Base-by-base conservation (phyloP, 2,888 invertebrate genomes). In the Cephus nigrinus region DNA sequence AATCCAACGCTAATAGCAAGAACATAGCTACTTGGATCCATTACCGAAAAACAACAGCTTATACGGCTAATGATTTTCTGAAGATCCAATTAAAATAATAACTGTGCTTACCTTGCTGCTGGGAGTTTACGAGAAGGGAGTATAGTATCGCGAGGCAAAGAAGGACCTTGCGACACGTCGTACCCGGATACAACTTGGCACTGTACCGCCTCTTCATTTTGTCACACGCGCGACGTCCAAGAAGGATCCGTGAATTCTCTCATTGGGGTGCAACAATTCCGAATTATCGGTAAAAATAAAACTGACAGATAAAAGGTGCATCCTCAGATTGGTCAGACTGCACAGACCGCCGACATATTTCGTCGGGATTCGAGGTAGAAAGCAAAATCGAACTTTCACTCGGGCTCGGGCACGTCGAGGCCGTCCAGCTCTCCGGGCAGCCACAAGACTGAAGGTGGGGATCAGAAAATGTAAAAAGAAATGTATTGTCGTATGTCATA, bases 331-430 rank as follows among this genome's bases (percentile, higher is more conserved):
- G 69, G 35, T 75, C 79, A 77, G 77, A 69, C 68, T 77, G 77
- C 75, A 69, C 79, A 73, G 76, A 75, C 75, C 68, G 72, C 23
- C 55, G 55, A 71, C 71, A 71, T 71, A 71, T 71, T 71, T 71
- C 32, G 12, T 33, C 12, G 31, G 12, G 71, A 31, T 32, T 31
- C 30, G 82, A 86, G 87, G 86, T 91, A 91, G 91, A 91, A 91
- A 91, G 91, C 91, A 91, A 91, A 90, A 91, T 90, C 87, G 86
- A 86, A 90, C 91, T 91, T 91, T 91, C 91, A 91, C 91, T 91
- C 80, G 84, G 77, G 80, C 80, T 84, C 82, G 84, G 83, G 84
- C 84, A 85, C 86, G 88, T 83, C 89, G 89, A 90, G 90, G 90
- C 88, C 89, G 84, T 81, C 84, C 79, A 80, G 84, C 83, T 82